These are phyloP conservation scores for Apotomis turbidana DNA, from an alignment of 2,888 invertebrate species.

Conservation along the genomic window DNA sequence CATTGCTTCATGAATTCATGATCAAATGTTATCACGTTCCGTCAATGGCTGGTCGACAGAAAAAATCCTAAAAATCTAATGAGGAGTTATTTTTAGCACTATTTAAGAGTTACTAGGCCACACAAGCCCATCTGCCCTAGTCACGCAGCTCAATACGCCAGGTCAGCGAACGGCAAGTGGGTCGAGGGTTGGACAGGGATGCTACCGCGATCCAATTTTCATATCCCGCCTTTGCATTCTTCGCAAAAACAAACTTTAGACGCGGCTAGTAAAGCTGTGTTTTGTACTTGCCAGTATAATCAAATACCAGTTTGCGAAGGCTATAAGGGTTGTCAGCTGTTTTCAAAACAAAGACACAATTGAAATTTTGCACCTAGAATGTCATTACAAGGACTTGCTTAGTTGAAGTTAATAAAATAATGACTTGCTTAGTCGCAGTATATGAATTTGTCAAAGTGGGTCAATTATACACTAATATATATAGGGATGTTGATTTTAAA, in stretches of 20 bases:
- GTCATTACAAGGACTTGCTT: too few relatives aligned
- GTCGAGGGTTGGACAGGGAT: conserved; percentile 41
- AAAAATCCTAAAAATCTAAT: not conserved
- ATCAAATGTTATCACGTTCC: not conserved
- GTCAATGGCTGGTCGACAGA: too few relatives aligned
- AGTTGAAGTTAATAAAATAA: too few relatives aligned
- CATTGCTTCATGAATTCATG: not conserved
- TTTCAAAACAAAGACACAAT: not conserved
- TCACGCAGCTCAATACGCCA: conserved; percentile 36
- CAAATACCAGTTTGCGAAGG: not conserved
- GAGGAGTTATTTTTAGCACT: not conserved
- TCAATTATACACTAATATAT: not conserved
- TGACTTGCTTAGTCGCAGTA: too few relatives aligned
- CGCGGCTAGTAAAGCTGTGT: not conserved
- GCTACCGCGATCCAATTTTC: conserved; percentile 21
- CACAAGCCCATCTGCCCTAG: conserved; percentile 32
- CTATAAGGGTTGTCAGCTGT: conserved; percentile 5
- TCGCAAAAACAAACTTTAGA: not conserved
- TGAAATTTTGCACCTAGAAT: not conserved
- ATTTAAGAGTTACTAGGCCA: conserved; percentile 33
- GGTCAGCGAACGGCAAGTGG: conserved; percentile 40
- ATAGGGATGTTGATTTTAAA: not conserved
- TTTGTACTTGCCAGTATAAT: not conserved
- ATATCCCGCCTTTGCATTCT: conserved; percentile 1
- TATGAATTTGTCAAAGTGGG: not conserved